Conservation (phyloP, 2,113 vertebrate genomes). For the Suncus etruscus region DNA sequence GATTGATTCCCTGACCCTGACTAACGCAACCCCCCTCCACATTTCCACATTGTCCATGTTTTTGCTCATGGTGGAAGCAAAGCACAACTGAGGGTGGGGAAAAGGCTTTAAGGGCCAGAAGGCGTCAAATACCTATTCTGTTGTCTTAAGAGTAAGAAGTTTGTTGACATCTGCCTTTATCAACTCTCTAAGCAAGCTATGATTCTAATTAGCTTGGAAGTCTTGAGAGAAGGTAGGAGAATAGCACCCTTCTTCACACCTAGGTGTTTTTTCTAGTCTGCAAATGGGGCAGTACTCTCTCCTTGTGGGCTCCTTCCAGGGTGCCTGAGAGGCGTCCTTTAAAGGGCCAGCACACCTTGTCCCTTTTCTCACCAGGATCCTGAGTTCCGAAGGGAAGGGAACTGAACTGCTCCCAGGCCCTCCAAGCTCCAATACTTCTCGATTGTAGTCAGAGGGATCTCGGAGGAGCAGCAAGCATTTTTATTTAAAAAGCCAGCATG, state of each 20-base stretch:
- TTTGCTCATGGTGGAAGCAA: background rate
- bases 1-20: too few species aligned
- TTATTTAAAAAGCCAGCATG: slow-evolving; percentile 75
- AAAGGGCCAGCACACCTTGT: background rate
- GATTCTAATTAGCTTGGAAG: background rate
- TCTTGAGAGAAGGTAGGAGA: background rate
- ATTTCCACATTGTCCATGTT: too few species aligned
- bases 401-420: background rate
- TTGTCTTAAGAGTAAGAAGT: background rate
- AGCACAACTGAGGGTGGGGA: background rate
- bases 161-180: background rate
- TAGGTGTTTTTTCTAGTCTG: background rate
- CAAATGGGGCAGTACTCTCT: accelerated
- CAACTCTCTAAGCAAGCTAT: background rate
- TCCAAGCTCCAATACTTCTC: background rate
- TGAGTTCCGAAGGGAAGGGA: slow-evolving; percentile 19
- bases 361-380: background rate
- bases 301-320: accelerated
- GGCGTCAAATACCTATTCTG: background rate
- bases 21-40: too few species aligned
- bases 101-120: background rate
- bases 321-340: accelerated
- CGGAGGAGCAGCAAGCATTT: slow-evolving; percentile 52
- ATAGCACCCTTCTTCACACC: background rate
- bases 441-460: slow-evolving; percentile 47